Evolutionary conservation across 1,140 invertebrate species (phyloP), one percentile per base, ranked within the genome.

Genomic region (Anoplophora glabripennis): DNA sequence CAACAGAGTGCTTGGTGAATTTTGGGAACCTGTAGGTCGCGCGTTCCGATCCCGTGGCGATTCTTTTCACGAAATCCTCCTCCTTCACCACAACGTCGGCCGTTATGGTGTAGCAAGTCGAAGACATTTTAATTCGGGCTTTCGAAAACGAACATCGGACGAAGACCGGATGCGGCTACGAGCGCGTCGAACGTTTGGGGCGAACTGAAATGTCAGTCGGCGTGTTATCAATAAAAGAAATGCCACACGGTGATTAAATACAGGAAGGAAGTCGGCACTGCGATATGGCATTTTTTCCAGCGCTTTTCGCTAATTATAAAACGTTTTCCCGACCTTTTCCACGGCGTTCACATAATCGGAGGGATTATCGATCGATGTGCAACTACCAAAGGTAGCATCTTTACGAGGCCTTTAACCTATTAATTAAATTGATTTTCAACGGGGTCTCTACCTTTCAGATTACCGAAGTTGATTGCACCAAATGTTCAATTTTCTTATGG

Each of bases 1-100:
- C 62, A 15, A 64, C 56, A 9, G 55, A 52, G 28, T 49, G 41
- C 48, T 61, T 66, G 10, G 48, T 17, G 28, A 37, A 41, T 51
- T 52, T 57, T 8, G 35, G 45, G 45, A 57, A 62, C 12, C 10
- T 36, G 18, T 63, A 53, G 18, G 34, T 52, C 10, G 36, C 17
- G 8, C 42, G 10, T 34, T 36, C 9, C 10, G 36, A 11, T 9
- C 48, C 15, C 14, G 48, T 35, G 9, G 40, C 38, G 4, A 10
- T 41, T n/a, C 9, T 57, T 52, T 45, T 62, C 17, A 34, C 14
- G 14, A 56, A 36, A 21, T 17, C 7, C n/a, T 34, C 36, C 18
- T 56, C 53, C 40, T 28, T 28, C 21, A 28, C 21, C 21, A 28
- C 41, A 11, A 47, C 44, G 8, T 33, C 52, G 42, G 35, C 44